Conservation (phyloP, 2,113 vertebrate genomes). For the Pogonocichla stellata region DNA sequence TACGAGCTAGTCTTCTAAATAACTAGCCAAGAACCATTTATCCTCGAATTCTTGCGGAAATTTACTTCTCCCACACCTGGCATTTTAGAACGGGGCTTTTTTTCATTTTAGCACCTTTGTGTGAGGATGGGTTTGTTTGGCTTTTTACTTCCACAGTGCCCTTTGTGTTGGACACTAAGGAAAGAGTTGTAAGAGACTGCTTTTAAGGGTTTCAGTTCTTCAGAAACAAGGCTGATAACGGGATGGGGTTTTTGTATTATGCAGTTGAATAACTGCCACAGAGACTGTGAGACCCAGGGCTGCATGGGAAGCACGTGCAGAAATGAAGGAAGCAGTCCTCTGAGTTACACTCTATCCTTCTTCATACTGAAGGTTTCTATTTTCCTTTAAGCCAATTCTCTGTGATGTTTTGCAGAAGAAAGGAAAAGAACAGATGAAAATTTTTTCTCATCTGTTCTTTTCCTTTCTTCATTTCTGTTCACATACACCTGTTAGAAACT, state of each 20-base stretch:
- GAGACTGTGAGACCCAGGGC: background rate
- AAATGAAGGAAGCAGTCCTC: background rate
- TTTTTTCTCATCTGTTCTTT: background rate
- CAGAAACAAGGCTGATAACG: background rate
- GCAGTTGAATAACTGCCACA: background rate
- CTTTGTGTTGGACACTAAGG: background rate
- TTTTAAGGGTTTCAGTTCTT: background rate
- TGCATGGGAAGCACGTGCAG: background rate
- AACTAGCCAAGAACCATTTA: background rate
- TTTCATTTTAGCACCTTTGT: background rate
- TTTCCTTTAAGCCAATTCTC: background rate
- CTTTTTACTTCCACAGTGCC: background rate
- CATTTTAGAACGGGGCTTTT: background rate
- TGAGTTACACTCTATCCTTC: background rate
- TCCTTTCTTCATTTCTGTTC: background rate
- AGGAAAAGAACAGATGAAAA: background rate
- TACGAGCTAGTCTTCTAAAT: background rate
- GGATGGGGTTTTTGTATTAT: background rate
- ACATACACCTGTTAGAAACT: background rate
- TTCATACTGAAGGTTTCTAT: background rate
- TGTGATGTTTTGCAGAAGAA: background rate
- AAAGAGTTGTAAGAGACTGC: background rate
- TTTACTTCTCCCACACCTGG: background rate
- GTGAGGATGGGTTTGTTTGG: background rate
- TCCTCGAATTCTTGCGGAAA: background rate